phyloP scores from a whole-genome alignment of 1,140 invertebrate genomes.

The Choristoneura fumiferana region DNA sequence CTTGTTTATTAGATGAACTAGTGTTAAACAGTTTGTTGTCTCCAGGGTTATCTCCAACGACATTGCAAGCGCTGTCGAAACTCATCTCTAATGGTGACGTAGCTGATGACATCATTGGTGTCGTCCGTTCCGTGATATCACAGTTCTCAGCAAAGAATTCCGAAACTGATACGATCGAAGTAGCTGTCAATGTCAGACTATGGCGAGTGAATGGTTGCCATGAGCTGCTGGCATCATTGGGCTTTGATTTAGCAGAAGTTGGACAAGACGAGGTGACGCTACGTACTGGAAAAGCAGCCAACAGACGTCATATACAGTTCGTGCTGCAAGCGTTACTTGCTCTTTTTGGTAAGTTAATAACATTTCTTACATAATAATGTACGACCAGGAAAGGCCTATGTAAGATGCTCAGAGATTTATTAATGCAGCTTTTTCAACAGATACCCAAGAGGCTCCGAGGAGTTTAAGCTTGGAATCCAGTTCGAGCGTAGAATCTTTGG shows the following conservation, averaged over 20 bases:
- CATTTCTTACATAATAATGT: background rate
- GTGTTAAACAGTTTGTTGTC: background rate
- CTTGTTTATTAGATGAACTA: background rate
- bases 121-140: slow-evolving; percentile 88
- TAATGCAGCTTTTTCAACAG: slow-evolving; percentile 74
- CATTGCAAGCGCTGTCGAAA: slow-evolving; percentile 89
- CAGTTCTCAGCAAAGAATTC: slow-evolving; percentile 86
- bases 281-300: slow-evolving; percentile 93
- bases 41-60: slow-evolving; percentile 86
- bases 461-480: slow-evolving; percentile 91
- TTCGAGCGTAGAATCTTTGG: slow-evolving; percentile 88
- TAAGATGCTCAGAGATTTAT: background rate
- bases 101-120: slow-evolving; percentile 91
- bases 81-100: slow-evolving; percentile 88
- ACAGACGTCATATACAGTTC: slow-evolving; percentile 93
- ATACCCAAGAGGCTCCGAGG: slow-evolving; percentile 95
- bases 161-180: slow-evolving; percentile 86
- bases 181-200: slow-evolving; percentile 89
- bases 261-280: slow-evolving; percentile 95
- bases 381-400: too few species aligned
- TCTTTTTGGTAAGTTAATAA: slow-evolving; percentile 87
- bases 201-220: slow-evolving; percentile 96
- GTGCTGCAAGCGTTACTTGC: slow-evolving; percentile 94
- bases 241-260: slow-evolving; percentile 96
- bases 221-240: slow-evolving; percentile 94